These are phyloP conservation scores for Apus apus DNA, from an alignment of 2,113 vertebrate species.

Conservation along the genomic window DNA sequence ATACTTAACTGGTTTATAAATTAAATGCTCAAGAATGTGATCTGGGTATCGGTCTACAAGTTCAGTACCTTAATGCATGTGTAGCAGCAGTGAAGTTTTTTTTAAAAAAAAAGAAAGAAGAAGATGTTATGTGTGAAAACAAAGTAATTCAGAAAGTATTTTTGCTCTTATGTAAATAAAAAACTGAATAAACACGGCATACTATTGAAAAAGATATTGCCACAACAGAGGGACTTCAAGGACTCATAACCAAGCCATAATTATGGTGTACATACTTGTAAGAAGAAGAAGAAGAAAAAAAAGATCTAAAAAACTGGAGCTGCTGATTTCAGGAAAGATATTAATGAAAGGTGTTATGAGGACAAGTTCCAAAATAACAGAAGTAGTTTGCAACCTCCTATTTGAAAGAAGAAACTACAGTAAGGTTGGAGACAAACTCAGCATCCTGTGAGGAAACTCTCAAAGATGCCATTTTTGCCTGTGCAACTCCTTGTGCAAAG, in stretches of 20 bases:
- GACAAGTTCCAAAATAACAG: conserved; percentile 3
- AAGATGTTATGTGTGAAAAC: conserved; percentile 4
- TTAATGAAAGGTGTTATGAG: not conserved
- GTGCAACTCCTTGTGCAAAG: not conserved
- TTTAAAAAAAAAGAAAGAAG: not conserved
- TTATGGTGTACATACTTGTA: not conserved
- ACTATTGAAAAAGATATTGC: conserved; percentile 14
- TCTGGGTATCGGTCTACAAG: not conserved
- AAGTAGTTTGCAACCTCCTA: not conserved
- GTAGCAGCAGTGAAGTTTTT: not conserved
- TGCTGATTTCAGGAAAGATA: conserved; percentile 12
- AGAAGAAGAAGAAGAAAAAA: not conserved
- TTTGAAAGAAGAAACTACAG: not conserved
- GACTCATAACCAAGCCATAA: not conserved
- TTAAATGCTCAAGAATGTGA: conserved; percentile 49
- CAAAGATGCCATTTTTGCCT: rapidly evolving
- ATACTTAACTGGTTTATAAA: conserved; percentile 14
- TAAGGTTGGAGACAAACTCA: not conserved
- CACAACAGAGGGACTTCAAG: conserved; percentile 34
- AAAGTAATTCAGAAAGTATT: not conserved
- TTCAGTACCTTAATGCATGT: not conserved
- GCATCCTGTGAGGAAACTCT: not conserved
- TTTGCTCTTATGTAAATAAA: conserved; percentile 24
- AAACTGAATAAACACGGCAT: not conserved
- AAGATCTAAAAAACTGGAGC: not conserved